phyloP scores from a whole-genome alignment of 2,113 vertebrate species.

The Gymnorhina tibicen region DNA sequence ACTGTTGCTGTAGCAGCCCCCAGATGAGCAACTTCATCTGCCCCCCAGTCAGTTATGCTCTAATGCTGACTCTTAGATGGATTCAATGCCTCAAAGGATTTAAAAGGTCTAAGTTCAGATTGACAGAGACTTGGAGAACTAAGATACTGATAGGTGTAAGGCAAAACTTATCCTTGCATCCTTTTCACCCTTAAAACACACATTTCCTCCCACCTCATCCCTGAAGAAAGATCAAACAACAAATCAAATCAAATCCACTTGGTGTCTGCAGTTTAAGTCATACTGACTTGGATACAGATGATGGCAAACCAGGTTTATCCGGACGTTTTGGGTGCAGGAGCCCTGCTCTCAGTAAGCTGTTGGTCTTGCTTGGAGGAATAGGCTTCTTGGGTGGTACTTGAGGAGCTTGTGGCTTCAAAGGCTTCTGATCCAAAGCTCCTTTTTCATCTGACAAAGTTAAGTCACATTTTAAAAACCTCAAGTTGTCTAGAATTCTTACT shows the following conservation, averaged over 20 bases:
- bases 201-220: not conserved
- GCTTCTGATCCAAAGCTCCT: slow-evolving; percentile 77
- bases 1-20: not conserved
- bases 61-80: not conserved
- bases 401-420: slow-evolving; percentile 86
- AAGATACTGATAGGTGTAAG: not conserved
- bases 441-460: slow-evolving; percentile 79
- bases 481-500: not conserved
- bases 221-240: not conserved
- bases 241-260: not conserved
- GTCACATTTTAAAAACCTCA: not conserved
- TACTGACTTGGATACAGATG: slow-evolving; percentile 79
- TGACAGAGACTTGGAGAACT: not conserved
- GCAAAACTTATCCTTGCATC: not conserved
- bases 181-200: not conserved
- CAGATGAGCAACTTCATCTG: not conserved
- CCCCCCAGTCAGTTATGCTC: not conserved
- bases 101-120: not conserved
- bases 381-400: slow-evolving; percentile 94
- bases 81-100: not conserved
- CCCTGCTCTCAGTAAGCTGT: slow-evolving; percentile 69
- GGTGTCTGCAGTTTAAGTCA: not conserved
- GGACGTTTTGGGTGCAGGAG: slow-evolving; percentile 81
- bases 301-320: slow-evolving; percentile 83
- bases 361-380: slow-evolving; percentile 80